phyloP scores from a whole-genome alignment of 2,113 vertebrate genomes.

The Ceyx melanurus region DNA sequence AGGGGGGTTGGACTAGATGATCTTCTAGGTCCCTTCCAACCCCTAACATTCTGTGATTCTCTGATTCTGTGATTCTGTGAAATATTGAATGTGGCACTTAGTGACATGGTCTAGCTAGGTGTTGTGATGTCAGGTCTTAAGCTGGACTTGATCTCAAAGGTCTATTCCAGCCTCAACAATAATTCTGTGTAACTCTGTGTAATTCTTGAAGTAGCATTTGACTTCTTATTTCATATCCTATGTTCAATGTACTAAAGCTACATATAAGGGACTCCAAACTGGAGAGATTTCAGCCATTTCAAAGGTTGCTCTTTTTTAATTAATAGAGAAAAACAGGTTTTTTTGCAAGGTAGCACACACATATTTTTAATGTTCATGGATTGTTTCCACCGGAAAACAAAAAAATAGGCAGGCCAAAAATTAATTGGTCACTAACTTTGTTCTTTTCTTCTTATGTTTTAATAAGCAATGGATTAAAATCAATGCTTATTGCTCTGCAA shows the following conservation, averaged over 20 bases:
- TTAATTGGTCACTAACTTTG: conserved; percentile 59
- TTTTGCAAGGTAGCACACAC: conserved; percentile 8
- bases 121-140: no score
- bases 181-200: not conserved
- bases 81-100: no score
- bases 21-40: no score
- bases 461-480: conserved; percentile 58
- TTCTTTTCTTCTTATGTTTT: conserved; percentile 58
- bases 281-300: not conserved
- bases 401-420: conserved; percentile 34
- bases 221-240: not conserved
- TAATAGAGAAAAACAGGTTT: not conserved
- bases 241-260: not conserved
- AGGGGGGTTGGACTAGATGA: no score
- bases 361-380: conserved; percentile 33
- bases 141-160: no score
- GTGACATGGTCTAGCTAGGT: no score
- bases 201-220: not conserved
- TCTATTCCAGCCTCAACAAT: no score
- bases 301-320: not conserved
- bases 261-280: not conserved
- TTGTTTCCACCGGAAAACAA: conserved; percentile 37
- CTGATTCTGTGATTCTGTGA: no score
- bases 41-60: no score
- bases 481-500: conserved; percentile 43